These are phyloP conservation scores for Scelioninae gen. 1 DNA, from an alignment of 2,888 invertebrate species.

Conservation along the genomic window DNA sequence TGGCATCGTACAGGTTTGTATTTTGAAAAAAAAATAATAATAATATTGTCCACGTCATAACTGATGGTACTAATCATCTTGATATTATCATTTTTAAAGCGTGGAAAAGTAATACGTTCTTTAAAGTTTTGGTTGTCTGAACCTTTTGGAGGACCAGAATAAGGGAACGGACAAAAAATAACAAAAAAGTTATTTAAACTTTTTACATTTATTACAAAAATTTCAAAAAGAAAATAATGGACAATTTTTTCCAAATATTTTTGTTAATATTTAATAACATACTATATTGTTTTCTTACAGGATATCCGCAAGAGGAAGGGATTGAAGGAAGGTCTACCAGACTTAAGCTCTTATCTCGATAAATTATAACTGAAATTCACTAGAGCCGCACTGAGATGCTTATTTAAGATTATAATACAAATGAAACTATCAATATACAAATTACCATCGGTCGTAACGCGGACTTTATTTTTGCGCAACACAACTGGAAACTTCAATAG, in stretches of 20 bases:
- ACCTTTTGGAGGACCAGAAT: slow-evolving; percentile 82
- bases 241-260: too few relatives aligned
- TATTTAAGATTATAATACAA: slow-evolving; percentile 83
- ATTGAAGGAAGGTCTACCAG: slow-evolving; percentile 98
- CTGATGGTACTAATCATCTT: slow-evolving; percentile 77
- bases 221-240: too few relatives aligned
- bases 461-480: slow-evolving; percentile 77
- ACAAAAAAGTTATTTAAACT: too few relatives aligned
- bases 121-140: slow-evolving; percentile 84
- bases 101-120: slow-evolving; percentile 84
- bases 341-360: slow-evolving; percentile 97
- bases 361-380: slow-evolving; percentile 92
- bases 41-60: slow-evolving; percentile 80
- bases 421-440: slow-evolving; percentile 72
- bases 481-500: slow-evolving; percentile 61
- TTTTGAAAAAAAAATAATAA: neutral
- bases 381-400: slow-evolving; percentile 81
- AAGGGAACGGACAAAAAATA: slow-evolving; percentile 83
- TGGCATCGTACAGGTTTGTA: slow-evolving; percentile 90
- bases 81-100: slow-evolving; percentile 80
- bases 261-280: too few relatives aligned
- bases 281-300: slow-evolving; percentile 84
- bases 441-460: slow-evolving; percentile 76
- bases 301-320: slow-evolving; percentile 99
- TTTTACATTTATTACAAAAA: too few relatives aligned